A percentile compares a stretch with the other conserved stretches of the same genome.
These are phyloP conservation scores for Muraenolepis orangiensis DNA, from an alignment of 2,797 vertebrate species.

Conservation along the genomic window DNA sequence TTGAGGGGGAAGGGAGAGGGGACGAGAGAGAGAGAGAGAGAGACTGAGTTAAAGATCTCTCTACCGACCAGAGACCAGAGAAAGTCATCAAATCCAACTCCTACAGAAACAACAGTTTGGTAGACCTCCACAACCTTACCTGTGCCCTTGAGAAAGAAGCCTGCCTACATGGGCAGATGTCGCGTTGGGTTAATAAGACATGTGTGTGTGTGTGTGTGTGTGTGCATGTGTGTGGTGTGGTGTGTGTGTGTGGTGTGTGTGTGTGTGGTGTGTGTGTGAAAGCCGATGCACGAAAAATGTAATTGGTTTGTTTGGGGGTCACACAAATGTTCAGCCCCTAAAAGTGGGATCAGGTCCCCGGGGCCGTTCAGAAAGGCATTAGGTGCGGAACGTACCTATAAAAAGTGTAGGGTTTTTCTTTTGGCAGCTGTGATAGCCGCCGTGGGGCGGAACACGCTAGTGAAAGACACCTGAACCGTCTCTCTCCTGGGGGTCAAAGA, in stretches of 20 bases:
- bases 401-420: background rate
- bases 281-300: background rate
- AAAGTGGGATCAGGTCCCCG: background rate
- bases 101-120: background rate
- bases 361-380: background rate
- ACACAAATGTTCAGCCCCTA: background rate
- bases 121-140: background rate
- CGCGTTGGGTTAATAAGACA: background rate
- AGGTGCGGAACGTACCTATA: background rate
- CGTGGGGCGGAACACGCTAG: background rate
- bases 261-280: background rate
- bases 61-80: background rate
- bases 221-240: background rate
- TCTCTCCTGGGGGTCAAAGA: background rate
- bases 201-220: no score
- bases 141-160: background rate
- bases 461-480: background rate
- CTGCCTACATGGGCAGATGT: background rate
- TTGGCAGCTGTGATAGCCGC: background rate
- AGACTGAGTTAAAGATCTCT: background rate
- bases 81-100: background rate
- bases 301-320: background rate
- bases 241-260: no score
- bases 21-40: conserved; percentile 3
- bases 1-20: conserved; percentile 3